phyloP scores from a whole-genome alignment of 2,888 invertebrate species.

The Hypselothyrea guttata region DNA sequence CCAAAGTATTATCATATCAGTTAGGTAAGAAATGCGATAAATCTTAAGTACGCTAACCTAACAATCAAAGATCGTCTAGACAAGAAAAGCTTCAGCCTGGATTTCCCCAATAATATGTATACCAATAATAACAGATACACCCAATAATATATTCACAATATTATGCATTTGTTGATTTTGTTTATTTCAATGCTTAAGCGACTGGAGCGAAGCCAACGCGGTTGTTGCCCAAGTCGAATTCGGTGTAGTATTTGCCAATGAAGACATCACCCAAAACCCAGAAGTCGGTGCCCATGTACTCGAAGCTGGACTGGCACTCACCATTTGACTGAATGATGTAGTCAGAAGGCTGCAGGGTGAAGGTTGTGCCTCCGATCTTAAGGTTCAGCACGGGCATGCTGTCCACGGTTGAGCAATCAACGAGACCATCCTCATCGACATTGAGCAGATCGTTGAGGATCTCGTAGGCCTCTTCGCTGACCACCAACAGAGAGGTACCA shows the following conservation, averaged over 20 bases:
- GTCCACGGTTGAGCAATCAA: slow-evolving; percentile 91
- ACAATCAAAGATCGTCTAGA: too few species aligned
- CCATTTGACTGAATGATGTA: slow-evolving; percentile 87
- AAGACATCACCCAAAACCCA: slow-evolving; percentile 99
- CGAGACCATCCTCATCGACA: slow-evolving; percentile 72
- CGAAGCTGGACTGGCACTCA: slow-evolving; percentile 95
- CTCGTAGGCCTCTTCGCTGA: slow-evolving; percentile 28
- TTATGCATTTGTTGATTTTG: background rate
- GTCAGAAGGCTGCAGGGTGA: slow-evolving; percentile 89
- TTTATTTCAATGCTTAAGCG: slow-evolving; percentile 77
- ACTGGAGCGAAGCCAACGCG: slow-evolving; percentile 92
- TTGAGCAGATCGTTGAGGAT: slow-evolving; percentile 28
- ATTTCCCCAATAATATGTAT: too few species aligned
- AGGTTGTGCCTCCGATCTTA: slow-evolving; percentile 87
- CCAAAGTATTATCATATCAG: too few species aligned
- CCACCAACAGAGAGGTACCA: slow-evolving; percentile 96
- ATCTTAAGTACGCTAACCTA: too few species aligned
- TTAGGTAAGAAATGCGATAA: too few species aligned
- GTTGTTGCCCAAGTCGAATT: slow-evolving; percentile 93
- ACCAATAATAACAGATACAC: background rate
- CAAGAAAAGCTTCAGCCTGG: too few species aligned
- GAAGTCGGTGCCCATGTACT: slow-evolving; percentile 89
- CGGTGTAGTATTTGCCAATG: slow-evolving; percentile 96
- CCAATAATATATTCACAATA: background rate
- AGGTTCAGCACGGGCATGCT: slow-evolving; percentile 90